phyloP scores from a whole-genome alignment of 2,888 invertebrate genomes.

The Leptinotarsa juncta region DNA sequence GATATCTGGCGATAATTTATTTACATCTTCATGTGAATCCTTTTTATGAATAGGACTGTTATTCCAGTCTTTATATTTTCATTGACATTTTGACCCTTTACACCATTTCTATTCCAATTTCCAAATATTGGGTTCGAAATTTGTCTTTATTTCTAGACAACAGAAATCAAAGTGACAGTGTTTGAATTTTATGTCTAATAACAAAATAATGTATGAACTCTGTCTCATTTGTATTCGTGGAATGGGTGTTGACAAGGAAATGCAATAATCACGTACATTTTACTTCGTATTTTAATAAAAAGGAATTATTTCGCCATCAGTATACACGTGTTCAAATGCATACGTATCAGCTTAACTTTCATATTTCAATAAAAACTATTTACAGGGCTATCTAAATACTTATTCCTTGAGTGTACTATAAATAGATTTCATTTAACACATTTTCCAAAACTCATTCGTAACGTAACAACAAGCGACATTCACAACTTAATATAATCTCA shows the following conservation, averaged over 20 bases:
- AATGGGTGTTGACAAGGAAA: background rate
- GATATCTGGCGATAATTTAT: too few species aligned
- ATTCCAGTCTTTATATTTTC: too few species aligned
- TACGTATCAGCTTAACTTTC: slow-evolving; percentile 26
- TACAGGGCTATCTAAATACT: slow-evolving; percentile 27
- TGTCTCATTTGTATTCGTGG: background rate
- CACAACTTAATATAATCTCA: slow-evolving; percentile 34
- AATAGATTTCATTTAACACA: slow-evolving; percentile 26
- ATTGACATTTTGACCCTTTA: too few species aligned
- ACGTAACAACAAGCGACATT: slow-evolving; percentile 46
- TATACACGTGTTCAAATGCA: slow-evolving; percentile 27
- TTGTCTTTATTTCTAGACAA: too few species aligned
- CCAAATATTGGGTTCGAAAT: too few species aligned
- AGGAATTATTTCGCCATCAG: slow-evolving; percentile 27
- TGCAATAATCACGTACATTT: slow-evolving; percentile 1
- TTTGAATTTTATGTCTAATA: too few species aligned
- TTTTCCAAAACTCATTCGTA: slow-evolving; percentile 44
- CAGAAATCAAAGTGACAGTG: too few species aligned
- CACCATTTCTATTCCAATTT: too few species aligned
- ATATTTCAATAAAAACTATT: slow-evolving; percentile 34
- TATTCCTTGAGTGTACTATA: slow-evolving; percentile 21
- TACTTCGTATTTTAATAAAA: slow-evolving; percentile 34
- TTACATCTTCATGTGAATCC: too few species aligned
- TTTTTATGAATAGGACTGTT: too few species aligned
- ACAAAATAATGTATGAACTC: background rate